Conservation (phyloP, 2,113 vertebrate species). For the Hassar affinis region DNA sequence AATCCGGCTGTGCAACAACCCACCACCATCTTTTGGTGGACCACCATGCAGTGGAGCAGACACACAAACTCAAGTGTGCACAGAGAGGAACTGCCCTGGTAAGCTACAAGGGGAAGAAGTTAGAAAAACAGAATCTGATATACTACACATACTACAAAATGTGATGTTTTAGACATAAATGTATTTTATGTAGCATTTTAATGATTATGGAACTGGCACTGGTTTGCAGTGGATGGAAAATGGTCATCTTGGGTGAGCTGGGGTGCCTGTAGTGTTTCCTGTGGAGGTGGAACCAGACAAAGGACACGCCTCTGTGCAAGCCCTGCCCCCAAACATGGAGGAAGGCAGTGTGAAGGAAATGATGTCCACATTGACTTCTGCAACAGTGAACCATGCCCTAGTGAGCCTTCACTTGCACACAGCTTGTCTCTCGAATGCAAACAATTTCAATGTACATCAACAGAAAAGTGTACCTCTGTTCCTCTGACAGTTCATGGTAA, state of each 20-base stretch:
- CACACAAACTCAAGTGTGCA: slow-evolving; percentile 86
- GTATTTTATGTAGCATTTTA: too few species aligned
- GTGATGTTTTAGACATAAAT: not conserved
- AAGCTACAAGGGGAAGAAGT: not conserved
- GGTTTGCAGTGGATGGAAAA: slow-evolving; percentile 85
- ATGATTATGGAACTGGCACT: not conserved
- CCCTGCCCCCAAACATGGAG: slow-evolving; percentile 81
- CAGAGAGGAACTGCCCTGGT: slow-evolving; percentile 85
- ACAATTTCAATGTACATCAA: not conserved
- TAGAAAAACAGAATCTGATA: not conserved
- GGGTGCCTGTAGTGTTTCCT: slow-evolving; percentile 87
- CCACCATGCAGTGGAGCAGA: slow-evolving; percentile 77
- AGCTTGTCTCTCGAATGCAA: not conserved
- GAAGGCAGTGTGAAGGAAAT: slow-evolving; percentile 85
- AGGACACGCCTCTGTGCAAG: slow-evolving; percentile 84
- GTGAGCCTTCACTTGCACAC: slow-evolving; percentile 71
- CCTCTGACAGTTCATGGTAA: slow-evolving; percentile 80
- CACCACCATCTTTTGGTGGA: slow-evolving; percentile 82
- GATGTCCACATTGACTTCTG: slow-evolving; percentile 89
- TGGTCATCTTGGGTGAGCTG: slow-evolving; percentile 89
- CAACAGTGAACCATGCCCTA: slow-evolving; percentile 88
- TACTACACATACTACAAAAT: too few species aligned
- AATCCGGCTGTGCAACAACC: slow-evolving; percentile 81
- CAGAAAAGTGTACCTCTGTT: not conserved
- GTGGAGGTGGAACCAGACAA: slow-evolving; percentile 86